phyloP scores from a whole-genome alignment of 2,888 invertebrate species.

The Achlya flavicornis region DNA sequence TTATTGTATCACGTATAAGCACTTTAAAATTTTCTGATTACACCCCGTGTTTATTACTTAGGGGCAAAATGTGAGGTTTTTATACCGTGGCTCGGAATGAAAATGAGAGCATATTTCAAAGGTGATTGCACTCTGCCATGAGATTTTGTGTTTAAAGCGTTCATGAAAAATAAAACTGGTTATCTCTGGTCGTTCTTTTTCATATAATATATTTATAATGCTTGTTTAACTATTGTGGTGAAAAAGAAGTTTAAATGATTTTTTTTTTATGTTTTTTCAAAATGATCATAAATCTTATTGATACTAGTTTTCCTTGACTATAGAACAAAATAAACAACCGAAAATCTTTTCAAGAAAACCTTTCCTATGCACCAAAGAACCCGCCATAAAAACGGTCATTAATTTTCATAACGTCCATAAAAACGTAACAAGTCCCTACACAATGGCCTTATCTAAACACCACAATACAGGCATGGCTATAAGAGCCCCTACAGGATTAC shows the following conservation, averaged over 20 bases:
- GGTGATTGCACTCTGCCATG: conserved; percentile 5
- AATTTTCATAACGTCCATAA: conserved; percentile 13
- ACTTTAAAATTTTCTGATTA: conserved; percentile 46
- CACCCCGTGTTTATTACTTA: conserved; percentile 30
- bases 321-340: neutral
- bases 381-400: conserved; percentile 10
- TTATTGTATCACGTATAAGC: conserved; percentile 44
- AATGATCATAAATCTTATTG: neutral
- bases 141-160: neutral
- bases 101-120: conserved; percentile 15
- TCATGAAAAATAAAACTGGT: conserved; percentile 1
- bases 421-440: conserved; percentile 19
- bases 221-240: neutral
- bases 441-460: conserved; percentile 43
- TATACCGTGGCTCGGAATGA: conserved; percentile 24
- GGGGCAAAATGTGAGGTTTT: conserved; percentile 24
- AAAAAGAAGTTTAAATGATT: no score
- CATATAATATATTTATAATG: no score
- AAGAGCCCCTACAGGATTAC: conserved; percentile 60
- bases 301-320: neutral
- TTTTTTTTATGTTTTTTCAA: neutral
- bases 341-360: neutral
- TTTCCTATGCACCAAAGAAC: conserved; percentile 5
- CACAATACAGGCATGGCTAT: conserved; percentile 32
- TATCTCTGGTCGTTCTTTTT: conserved; percentile 3